Evolutionary conservation across 2,113 vertebrate species (phyloP).

Genomic region (Quiscalus mexicanus): DNA sequence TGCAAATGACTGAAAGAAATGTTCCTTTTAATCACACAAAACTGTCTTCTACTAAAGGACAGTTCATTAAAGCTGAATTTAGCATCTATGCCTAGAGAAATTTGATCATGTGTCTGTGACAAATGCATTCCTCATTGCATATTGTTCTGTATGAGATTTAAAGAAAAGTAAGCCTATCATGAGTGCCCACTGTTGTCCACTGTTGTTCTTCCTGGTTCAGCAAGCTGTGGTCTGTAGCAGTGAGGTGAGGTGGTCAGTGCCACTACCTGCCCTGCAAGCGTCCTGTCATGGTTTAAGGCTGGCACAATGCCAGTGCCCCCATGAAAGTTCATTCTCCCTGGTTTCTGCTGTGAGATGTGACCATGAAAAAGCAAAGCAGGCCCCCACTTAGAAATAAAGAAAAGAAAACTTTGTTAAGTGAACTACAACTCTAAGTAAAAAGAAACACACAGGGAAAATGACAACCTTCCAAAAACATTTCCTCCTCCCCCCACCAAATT

Average conservation of each 20-base stretch:
- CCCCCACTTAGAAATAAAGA: too few relatives aligned
- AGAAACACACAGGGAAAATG: too few relatives aligned
- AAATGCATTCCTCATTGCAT: neutral
- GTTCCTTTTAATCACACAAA: neutral
- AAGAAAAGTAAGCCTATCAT: accelerated
- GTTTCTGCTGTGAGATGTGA: too few relatives aligned
- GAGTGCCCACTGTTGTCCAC: too few relatives aligned
- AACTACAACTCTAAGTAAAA: too few relatives aligned
- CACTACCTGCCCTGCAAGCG: accelerated
- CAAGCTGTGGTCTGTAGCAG: neutral
- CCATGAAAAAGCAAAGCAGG: too few relatives aligned
- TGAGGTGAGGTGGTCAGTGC: neutral
- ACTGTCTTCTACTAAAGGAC: neutral
- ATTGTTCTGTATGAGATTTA: neutral
- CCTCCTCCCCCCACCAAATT: too few relatives aligned
- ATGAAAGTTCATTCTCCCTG: too few relatives aligned
- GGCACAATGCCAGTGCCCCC: too few relatives aligned
- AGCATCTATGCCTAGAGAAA: neutral
- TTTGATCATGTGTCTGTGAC: neutral
- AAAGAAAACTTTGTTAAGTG: too few relatives aligned
- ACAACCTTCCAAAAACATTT: too few relatives aligned
- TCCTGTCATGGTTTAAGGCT: neutral
- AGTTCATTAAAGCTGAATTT: slow-evolving; percentile 3
- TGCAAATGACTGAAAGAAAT: neutral
- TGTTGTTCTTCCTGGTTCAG: neutral